phyloP scores from a whole-genome alignment of 2,113 vertebrate genomes.

The Corythoichthys intestinalis region DNA sequence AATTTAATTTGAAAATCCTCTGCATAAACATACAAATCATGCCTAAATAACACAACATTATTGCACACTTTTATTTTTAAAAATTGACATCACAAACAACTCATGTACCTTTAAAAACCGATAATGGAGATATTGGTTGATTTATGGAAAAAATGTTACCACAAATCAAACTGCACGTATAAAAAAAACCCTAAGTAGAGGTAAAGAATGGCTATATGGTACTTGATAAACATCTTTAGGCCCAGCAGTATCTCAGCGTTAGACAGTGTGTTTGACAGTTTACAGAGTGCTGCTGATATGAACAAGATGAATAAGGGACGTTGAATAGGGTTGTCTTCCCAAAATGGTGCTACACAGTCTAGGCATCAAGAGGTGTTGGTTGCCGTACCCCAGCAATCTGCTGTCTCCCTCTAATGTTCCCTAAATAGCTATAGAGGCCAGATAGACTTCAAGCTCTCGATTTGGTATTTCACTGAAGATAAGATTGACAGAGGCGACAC shows the following conservation, averaged over 20 bases:
- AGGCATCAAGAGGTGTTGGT: slow-evolving; percentile 47
- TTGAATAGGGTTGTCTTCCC: slow-evolving; percentile 37
- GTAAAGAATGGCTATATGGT: background rate
- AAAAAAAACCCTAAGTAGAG: background rate
- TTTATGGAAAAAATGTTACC: background rate
- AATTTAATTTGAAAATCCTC: background rate
- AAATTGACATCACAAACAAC: background rate
- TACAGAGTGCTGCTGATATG: slow-evolving; percentile 56
- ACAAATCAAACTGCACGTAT: background rate
- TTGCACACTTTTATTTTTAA: background rate
- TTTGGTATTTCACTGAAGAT: slow-evolving; percentile 41
- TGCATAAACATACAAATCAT: background rate
- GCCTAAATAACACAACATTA: background rate
- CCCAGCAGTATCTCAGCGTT: slow-evolving; percentile 9
- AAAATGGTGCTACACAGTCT: slow-evolving; percentile 39
- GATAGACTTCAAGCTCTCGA: slow-evolving; percentile 20
- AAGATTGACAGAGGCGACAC: slow-evolving; percentile 26
- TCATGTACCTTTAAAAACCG: background rate
- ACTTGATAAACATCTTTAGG: background rate
- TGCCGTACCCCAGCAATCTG: slow-evolving; percentile 19
- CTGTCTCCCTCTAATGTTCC: slow-evolving; percentile 28
- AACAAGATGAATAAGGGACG: slow-evolving; percentile 49
- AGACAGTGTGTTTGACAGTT: slow-evolving; percentile 46
- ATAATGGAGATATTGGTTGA: background rate
- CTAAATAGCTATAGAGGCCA: slow-evolving; percentile 46